A percentile compares a stretch with the other conserved stretches of the same genome.
Evolutionary conservation across 30 jellyfish, hydroid and myxozoan species (phyloP).

Genomic region (Aurelia aurita complex sp. Pacific): DNA sequence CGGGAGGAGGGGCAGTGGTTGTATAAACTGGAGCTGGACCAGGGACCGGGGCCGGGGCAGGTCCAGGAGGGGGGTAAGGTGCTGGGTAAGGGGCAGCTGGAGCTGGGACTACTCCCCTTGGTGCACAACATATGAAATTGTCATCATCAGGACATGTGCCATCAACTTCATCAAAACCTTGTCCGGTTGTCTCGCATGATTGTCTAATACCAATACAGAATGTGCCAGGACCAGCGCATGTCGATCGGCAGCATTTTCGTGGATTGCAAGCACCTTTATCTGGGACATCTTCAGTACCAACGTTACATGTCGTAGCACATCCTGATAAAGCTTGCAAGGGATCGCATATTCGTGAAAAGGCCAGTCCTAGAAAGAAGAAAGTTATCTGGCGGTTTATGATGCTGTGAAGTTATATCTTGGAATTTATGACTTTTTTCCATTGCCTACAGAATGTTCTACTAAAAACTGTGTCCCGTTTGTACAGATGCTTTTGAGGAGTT

Average conservation of each 20-base stretch:
- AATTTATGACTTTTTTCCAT: no score
- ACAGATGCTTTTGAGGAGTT: no score
- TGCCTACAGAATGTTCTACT: no score
- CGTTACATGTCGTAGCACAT: constrained; percentile 44
- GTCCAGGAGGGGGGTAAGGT: constrained; percentile 47
- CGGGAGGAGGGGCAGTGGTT: constrained; percentile 48
- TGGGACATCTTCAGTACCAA: constrained; percentile 49
- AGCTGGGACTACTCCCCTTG: constrained; percentile 42
- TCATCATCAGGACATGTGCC: constrained; percentile 72
- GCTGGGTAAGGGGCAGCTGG: constrained; percentile 44
- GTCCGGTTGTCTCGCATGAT: constrained; percentile 52
- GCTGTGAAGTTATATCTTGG: no score
- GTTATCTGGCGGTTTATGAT: not conserved
- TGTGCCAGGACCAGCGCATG: constrained; percentile 68
- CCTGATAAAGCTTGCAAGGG: constrained; percentile 44
- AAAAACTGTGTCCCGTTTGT: no score
- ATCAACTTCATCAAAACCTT: constrained; percentile 67
- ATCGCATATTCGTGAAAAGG: constrained; percentile 48
- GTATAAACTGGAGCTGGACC: constrained; percentile 38
- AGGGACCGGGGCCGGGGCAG: constrained; percentile 37
- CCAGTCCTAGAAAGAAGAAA: constrained; percentile 25
- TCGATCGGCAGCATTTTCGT: constrained; percentile 58
- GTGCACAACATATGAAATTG: constrained; percentile 63
- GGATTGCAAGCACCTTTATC: constrained; percentile 60
- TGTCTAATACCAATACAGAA: constrained; percentile 45